A percentile compares a stretch with the other conserved stretches of the same genome.
These are phyloP conservation scores for Gisinianus flammeolus DNA, from an alignment of 2,888 invertebrate genomes.

Conservation along the genomic window DNA sequence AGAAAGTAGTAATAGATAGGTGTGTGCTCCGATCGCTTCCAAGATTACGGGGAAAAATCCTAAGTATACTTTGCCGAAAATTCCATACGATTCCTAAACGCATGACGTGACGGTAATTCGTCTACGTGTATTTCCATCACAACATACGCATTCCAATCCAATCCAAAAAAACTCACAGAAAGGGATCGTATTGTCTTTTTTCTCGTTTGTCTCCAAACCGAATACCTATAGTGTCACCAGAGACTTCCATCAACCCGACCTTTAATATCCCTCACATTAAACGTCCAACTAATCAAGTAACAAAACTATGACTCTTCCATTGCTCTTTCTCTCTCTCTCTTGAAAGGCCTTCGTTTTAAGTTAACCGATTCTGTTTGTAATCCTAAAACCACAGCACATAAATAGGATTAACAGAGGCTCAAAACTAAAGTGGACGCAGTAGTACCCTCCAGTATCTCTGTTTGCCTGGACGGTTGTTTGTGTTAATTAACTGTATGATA, in stretches of 20 bases:
- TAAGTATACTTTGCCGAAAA: constrained; percentile 47
- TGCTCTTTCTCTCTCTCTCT: neutral
- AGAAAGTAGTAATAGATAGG: constrained; percentile 49
- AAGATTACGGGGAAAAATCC: constrained; percentile 42
- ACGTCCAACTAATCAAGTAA: constrained; percentile 30
- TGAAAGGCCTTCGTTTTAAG: too few relatives aligned
- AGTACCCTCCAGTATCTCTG: neutral
- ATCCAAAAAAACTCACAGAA: neutral
- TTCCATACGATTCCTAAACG: constrained; percentile 42
- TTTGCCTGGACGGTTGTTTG: neutral
- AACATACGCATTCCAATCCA: constrained; percentile 22
- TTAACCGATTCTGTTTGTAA: neutral
- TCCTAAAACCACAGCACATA: constrained; percentile 1
- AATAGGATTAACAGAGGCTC: neutral
- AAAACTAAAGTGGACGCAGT: neutral
- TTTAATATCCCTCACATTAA: neutral
- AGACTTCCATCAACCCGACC: neutral
- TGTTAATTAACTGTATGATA: constrained; percentile 25
- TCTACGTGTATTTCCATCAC: constrained; percentile 29
- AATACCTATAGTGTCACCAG: neutral
- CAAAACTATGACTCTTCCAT: neutral
- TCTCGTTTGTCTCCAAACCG: neutral
- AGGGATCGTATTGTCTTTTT: constrained; percentile 18
- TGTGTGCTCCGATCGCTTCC: constrained; percentile 46
- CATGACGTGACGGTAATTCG: constrained; percentile 44